Evolutionary conservation across 37 sponge, comb jelly and placozoan genomes (phyloP).

Genomic region (Corticium candelabrum): DNA sequence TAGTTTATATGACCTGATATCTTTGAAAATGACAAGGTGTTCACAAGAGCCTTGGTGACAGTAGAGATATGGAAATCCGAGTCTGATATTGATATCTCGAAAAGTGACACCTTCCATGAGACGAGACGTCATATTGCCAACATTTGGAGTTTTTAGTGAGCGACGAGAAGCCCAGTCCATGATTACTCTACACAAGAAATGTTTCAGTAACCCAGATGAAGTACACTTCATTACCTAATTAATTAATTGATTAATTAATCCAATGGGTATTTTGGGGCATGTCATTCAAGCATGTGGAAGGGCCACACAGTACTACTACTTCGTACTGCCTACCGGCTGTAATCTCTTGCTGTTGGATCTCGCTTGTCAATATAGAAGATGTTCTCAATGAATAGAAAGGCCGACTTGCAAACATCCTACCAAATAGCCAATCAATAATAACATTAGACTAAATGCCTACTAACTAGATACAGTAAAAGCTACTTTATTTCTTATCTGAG

Average conservation of each 20-base stretch:
- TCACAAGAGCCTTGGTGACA: conserved; percentile 83
- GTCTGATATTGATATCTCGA: conserved; percentile 39
- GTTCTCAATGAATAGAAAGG: conserved; percentile 75
- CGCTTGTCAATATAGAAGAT: conserved; percentile 74
- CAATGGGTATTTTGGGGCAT: not conserved
- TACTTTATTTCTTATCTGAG: not conserved
- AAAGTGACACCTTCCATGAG: conserved; percentile 41
- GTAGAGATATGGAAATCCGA: conserved; percentile 90
- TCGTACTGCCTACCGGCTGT: not conserved
- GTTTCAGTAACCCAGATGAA: not conserved
- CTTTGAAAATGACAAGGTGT: conserved; percentile 64
- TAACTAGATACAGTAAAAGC: no score
- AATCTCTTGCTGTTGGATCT: conserved; percentile 27
- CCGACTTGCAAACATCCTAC: conserved; percentile 23
- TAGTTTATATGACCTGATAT: conserved; percentile 41
- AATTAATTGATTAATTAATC: not conserved
- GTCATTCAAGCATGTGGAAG: not conserved
- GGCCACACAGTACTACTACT: not conserved
- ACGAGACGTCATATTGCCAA: not conserved
- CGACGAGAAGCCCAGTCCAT: not conserved
- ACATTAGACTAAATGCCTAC: no score
- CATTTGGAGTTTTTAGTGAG: not conserved
- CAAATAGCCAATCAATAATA: no score
- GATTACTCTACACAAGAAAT: not conserved
- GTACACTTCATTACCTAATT: no score